phyloP scores from a whole-genome alignment of 2,888 invertebrate species.

The Hypomecis punctinalis region DNA sequence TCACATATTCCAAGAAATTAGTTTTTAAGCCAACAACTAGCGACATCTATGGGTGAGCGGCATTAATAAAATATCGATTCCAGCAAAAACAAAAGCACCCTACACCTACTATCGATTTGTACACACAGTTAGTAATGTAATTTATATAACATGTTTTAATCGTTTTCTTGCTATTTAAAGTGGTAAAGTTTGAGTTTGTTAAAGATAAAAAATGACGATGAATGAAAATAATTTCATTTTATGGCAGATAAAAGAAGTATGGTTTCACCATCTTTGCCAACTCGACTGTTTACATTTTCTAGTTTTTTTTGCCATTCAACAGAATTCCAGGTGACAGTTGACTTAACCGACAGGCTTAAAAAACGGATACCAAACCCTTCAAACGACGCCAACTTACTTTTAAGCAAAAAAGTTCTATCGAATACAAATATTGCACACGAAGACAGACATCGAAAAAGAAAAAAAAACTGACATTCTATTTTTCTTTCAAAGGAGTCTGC shows the following conservation, averaged over 20 bases:
- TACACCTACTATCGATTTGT: not conserved
- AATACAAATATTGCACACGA: constrained; percentile 83
- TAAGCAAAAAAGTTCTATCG: constrained; percentile 68
- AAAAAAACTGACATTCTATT: constrained; percentile 75
- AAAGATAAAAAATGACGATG: too few species aligned
- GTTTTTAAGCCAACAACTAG: not conserved
- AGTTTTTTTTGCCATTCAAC: constrained; percentile 39
- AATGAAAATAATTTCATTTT: too few species aligned
- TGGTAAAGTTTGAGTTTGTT: too few species aligned
- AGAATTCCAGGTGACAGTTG: constrained; percentile 59
- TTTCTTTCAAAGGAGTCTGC: constrained; percentile 77
- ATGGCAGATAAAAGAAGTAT: too few species aligned
- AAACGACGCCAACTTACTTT: constrained; percentile 69
- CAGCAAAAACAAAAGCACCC: too few species aligned
- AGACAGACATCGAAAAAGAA: constrained; percentile 61
- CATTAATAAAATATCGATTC: constrained; percentile 22
- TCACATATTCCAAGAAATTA: too few species aligned
- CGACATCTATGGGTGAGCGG: constrained; percentile 74
- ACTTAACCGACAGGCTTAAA: constrained; percentile 51
- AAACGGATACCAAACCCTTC: constrained; percentile 42
- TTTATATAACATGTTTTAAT: too few species aligned
- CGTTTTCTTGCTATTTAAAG: too few species aligned
- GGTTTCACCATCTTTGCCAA: not conserved
- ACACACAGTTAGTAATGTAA: too few species aligned
- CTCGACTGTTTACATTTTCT: constrained; percentile 10